Evolutionary conservation across 2,888 invertebrate species (phyloP), one percentile per base, ranked within the genome.

Genomic region (Rugalucina vietnamica): DNA sequence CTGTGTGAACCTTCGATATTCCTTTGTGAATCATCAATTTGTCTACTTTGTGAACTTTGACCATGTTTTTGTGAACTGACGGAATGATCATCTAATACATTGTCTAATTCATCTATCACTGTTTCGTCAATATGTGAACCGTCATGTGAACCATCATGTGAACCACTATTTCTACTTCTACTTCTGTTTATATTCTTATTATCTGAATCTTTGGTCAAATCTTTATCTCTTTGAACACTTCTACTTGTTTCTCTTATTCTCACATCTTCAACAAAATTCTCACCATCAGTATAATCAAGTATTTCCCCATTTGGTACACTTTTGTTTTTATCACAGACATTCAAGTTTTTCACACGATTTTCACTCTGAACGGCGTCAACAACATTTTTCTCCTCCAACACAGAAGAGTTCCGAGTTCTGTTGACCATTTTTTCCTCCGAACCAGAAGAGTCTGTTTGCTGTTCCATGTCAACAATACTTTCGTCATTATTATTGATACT

Each of bases 371-470:
- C 80, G 10, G 34, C 75, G 73, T 77, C 84, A 76, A 54, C 24
- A 21, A 73, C 77, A 71, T 81, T 79, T 75, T 75, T 76, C 27
- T 88, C 88, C 74, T 88, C 86, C 3, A 76, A 74, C 3, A 84
- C 18, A 34, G 88, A 87, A 79, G 85, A 88, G 84, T 79, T 80
- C 54, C 76, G 69, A 77, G 81, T 83, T 34, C 75, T 81, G 18
- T 74, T 78, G 18, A 80, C 82, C 71, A 60, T 77, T 82, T 77
- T 79, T 34, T 82, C 87, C 65, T 85, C 84, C 10, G 76, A 81
- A 1, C 72, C 79, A 24, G 86, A 81, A 86, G 86, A 87, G 80
- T 87, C 79, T 39, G 80, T 83, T 39, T 75, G 60, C 18, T 36
- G 29, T 39, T 60, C 54, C 24, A 36, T n/a, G n/a, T 60, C 75